Conservation (phyloP, 2,113 vertebrate species). For the Ariopsis seemanni region DNA sequence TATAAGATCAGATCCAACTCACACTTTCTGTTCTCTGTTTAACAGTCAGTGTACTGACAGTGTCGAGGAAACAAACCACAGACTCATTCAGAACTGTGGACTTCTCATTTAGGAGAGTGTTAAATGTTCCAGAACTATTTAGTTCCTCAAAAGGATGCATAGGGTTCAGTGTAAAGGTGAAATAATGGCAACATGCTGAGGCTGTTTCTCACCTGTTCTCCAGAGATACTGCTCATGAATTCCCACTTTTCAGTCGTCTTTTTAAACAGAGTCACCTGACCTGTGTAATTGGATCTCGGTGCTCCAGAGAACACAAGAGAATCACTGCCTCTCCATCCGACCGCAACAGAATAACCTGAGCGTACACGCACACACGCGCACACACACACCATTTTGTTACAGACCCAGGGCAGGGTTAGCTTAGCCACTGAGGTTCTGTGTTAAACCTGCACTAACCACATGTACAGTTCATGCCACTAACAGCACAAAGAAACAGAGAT, state of each 20-base stretch:
- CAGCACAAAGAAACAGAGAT: neutral
- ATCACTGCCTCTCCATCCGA: constrained; percentile 52
- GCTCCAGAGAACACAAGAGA: constrained; percentile 69
- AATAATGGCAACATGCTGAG: neutral
- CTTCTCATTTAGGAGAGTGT: neutral
- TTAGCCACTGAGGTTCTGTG: neutral
- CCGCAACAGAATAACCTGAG: constrained; percentile 69
- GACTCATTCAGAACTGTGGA: neutral
- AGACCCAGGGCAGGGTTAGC: neutral
- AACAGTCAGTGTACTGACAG: neutral
- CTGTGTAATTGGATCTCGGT: constrained; percentile 66
- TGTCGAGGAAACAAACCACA: neutral
- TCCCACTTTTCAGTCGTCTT: constrained; percentile 45
- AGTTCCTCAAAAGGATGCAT: neutral
- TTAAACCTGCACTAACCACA: neutral
- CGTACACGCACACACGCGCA: neutral
- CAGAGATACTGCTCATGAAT: constrained; percentile 38
- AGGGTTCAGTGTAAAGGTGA: neutral
- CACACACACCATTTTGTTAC: neutral
- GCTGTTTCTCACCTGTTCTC: constrained; percentile 63
- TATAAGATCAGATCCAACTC: neutral
- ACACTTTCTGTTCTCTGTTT: neutral
- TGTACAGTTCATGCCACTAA: neutral
- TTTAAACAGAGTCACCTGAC: constrained; percentile 65
- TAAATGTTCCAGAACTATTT: neutral